phyloP scores from a whole-genome alignment of 2,797 vertebrate species.

The Gymnopithys bicolor region DNA sequence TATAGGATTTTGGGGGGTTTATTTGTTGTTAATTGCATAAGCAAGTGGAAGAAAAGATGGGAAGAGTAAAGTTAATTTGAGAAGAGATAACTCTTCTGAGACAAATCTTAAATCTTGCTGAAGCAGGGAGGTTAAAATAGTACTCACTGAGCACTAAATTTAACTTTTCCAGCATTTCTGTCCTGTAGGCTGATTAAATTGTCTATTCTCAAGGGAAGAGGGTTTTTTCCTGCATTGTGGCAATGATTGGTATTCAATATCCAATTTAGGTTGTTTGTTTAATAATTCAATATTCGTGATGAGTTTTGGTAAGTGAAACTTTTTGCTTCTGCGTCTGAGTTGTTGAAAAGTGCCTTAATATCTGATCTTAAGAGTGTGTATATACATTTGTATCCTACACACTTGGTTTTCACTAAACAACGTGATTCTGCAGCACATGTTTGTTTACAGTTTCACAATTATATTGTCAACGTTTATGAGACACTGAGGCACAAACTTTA shows the following conservation, averaged over 20 bases:
- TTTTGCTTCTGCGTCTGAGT: not conserved
- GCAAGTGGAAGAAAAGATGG: not conserved
- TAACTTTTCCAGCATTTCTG: constrained; percentile 16
- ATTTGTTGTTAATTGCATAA: constrained; percentile 21
- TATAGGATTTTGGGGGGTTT: not conserved
- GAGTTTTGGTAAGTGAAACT: not conserved
- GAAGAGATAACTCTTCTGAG: constrained; percentile 8
- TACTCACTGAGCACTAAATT: constrained; percentile 25
- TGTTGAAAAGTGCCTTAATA: not conserved
- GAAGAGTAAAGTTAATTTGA: constrained; percentile 20
- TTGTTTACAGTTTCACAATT: not conserved
- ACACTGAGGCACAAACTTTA: not conserved
- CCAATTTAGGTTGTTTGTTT: constrained; percentile 35
- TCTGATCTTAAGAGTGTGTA: not conserved
- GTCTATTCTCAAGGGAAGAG: not conserved
- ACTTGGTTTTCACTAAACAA: not conserved
- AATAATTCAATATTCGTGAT: constrained; percentile 1
- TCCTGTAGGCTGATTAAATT: constrained; percentile 50
- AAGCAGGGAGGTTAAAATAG: constrained; percentile 10
- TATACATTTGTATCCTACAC: not conserved
- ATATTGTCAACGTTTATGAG: not conserved
- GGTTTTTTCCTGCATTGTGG: not conserved
- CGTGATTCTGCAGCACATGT: not conserved
- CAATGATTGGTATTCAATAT: constrained; percentile 35
- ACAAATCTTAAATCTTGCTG: constrained; percentile 16